Percentiles rank a stretch among this genome's conserved stretches.
Evolutionary conservation across 2,888 invertebrate species (phyloP).

Genomic region (Drosophila pegasa): DNA sequence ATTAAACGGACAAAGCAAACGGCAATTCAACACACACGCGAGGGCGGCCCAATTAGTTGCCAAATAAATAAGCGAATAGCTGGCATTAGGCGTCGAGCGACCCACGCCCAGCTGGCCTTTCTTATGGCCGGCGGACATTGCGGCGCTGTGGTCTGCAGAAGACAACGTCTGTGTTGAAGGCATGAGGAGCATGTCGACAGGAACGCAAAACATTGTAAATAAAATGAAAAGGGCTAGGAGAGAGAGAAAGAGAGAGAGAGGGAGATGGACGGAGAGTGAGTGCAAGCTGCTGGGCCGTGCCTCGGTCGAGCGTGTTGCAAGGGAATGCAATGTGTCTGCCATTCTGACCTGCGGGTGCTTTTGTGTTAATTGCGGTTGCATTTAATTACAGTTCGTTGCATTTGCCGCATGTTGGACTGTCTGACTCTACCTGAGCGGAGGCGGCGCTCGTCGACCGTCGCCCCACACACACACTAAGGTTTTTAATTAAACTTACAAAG

Average conservation of each 20-base stretch:
- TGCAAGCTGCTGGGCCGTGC: slow-evolving; percentile 11
- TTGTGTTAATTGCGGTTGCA: slow-evolving; percentile 81
- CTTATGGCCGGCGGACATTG: slow-evolving; percentile 53
- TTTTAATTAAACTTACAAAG: slow-evolving; percentile 74
- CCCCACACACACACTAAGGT: slow-evolving; percentile 57
- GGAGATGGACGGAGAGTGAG: slow-evolving; percentile 15
- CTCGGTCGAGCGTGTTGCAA: slow-evolving; percentile 7
- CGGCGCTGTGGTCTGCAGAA: slow-evolving; percentile 45
- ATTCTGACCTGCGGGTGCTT: slow-evolving; percentile 73
- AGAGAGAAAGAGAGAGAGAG: slow-evolving; percentile 30
- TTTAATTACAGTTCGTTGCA: slow-evolving; percentile 78
- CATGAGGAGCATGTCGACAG: slow-evolving; percentile 41
- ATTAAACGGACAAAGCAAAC: slow-evolving; percentile 74
- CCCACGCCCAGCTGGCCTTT: slow-evolving; percentile 22
- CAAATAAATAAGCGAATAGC: not conserved
- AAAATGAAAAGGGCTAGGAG: slow-evolving; percentile 37
- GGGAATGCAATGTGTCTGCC: slow-evolving; percentile 57
- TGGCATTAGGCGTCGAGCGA: not conserved
- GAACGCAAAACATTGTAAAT: slow-evolving; percentile 74
- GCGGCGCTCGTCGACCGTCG: not conserved
- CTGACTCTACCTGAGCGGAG: slow-evolving; percentile 12
- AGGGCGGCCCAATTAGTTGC: slow-evolving; percentile 30
- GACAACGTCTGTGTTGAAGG: slow-evolving; percentile 20
- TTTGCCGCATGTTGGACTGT: slow-evolving; percentile 43
- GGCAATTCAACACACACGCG: slow-evolving; percentile 66